Evolutionary conservation across 2,888 invertebrate species (phyloP).

Genomic region (Tetheella fluctuosa): DNA sequence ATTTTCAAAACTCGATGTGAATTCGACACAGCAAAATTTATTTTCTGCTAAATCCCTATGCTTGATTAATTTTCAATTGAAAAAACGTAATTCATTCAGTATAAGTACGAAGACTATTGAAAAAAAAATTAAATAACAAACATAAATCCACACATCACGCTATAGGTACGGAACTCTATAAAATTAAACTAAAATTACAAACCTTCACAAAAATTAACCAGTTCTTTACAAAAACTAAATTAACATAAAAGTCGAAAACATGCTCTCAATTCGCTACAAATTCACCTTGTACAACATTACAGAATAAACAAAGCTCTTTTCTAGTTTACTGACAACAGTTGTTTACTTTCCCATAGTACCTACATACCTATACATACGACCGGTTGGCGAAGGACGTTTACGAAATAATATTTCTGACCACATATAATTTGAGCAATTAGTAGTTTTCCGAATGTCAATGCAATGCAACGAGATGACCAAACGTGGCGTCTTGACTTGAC

Average conservation of each 20-base stretch:
- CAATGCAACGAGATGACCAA: no score
- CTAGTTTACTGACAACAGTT: background rate
- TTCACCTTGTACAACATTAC: background rate
- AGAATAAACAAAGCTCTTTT: background rate
- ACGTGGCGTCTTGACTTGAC: background rate
- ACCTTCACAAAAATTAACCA: background rate
- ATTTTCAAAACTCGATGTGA: no score
- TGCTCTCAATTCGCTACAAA: slow-evolving; percentile 4
- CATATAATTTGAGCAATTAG: background rate
- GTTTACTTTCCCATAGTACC: background rate
- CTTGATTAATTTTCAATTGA: no score
- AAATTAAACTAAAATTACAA: no score
- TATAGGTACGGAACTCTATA: no score
- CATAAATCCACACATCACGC: background rate
- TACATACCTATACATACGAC: background rate
- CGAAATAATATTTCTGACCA: slow-evolving; percentile 3
- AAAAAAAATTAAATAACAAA: background rate
- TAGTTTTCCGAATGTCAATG: background rate
- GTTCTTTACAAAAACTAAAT: background rate
- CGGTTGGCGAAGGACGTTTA: background rate
- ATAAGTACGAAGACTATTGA: no score
- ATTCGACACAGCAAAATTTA: no score
- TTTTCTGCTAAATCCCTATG: no score
- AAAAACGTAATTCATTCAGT: no score
- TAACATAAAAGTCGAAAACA: background rate